phyloP scores from a whole-genome alignment of 2,797 vertebrate genomes.

The Hephaestus fuliginosus region DNA sequence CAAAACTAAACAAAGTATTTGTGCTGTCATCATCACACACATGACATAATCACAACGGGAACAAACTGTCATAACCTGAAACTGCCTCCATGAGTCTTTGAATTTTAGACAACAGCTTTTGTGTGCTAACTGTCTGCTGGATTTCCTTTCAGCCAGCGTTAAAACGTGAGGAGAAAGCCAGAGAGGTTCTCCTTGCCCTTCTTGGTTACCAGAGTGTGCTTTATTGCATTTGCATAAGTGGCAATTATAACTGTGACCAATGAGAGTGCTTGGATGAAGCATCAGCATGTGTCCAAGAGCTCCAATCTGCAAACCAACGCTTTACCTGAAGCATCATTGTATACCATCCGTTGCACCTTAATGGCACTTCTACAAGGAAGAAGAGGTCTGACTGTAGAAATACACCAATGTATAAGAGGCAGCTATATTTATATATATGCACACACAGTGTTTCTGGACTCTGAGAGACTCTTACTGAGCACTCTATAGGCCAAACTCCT shows the following conservation, averaged over 20 bases:
- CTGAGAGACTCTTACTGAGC: conserved; percentile 14
- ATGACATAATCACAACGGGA: background rate
- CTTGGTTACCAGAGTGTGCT: background rate
- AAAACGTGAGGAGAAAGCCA: background rate
- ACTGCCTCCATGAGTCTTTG: background rate
- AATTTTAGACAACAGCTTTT: background rate
- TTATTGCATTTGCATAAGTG: background rate
- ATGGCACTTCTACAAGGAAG: background rate
- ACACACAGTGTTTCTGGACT: background rate
- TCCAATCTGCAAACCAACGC: background rate
- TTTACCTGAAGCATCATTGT: background rate
- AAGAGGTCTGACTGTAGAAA: background rate
- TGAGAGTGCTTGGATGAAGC: background rate
- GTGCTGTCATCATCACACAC: too few relatives aligned
- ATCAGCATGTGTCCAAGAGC: background rate
- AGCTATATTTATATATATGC: background rate
- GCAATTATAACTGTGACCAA: background rate
- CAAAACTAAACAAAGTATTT: too few relatives aligned
- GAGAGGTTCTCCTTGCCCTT: background rate
- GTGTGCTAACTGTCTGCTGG: background rate
- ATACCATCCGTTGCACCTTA: background rate
- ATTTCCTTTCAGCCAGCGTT: background rate
- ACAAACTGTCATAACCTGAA: background rate
- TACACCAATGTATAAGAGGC: background rate
- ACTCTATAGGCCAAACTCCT: conserved; percentile 41